Percentiles rank a stretch among this genome's conserved stretches.
These are phyloP conservation scores for Synergus umbraculus DNA, from an alignment of 2,888 invertebrate genomes.

Conservation along the genomic window DNA sequence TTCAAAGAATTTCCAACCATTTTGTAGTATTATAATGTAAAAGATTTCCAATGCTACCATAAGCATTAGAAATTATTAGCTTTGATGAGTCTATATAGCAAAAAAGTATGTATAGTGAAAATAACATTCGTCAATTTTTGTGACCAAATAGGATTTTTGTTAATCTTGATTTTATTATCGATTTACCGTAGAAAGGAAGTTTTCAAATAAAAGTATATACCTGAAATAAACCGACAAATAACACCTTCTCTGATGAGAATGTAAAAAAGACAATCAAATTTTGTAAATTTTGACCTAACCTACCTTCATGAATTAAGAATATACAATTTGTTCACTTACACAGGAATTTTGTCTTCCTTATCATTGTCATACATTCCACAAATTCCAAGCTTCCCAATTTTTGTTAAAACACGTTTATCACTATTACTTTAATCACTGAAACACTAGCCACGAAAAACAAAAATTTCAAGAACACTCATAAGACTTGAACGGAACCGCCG, in stretches of 20 bases:
- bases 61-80: no score
- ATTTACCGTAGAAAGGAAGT: no score
- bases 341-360: not conserved
- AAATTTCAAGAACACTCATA: not conserved
- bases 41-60: no score
- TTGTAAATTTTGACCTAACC: not conserved
- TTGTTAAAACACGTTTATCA: not conserved
- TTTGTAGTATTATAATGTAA: no score
- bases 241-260: no score
- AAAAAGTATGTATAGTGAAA: no score
- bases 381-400: not conserved
- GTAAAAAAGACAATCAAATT: not conserved
- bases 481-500: not conserved
- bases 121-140: no score
- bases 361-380: not conserved
- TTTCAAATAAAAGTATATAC: not conserved
- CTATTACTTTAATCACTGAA: not conserved
- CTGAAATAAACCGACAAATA: not conserved
- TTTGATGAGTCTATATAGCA: no score
- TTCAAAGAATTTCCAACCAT: no score
- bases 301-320: not conserved
- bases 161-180: no score
- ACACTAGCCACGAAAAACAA: not conserved
- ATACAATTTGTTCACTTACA: not conserved
- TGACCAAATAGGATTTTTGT: no score